Percentiles rank a stretch among this genome's conserved stretches.
phyloP scores from a whole-genome alignment of 2,113 vertebrate genomes.

The Melanerpes formicivorus region DNA sequence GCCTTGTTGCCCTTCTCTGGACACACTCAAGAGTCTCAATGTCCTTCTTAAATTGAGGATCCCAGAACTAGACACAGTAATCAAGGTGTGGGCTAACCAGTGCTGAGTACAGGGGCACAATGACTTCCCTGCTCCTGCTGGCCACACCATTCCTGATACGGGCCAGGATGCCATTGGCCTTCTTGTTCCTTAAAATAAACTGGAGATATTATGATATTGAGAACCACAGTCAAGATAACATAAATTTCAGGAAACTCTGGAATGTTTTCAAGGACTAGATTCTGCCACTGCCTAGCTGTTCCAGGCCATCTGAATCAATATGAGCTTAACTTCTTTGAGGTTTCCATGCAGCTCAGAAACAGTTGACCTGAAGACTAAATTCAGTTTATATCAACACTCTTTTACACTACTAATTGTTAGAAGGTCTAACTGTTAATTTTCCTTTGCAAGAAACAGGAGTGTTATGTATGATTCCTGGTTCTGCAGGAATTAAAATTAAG shows the following conservation, averaged over 20 bases:
- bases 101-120: no score
- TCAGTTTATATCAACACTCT: background rate
- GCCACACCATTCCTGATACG: no score
- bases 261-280: background rate
- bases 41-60: no score
- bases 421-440: background rate
- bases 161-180: no score
- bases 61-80: no score
- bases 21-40: no score
- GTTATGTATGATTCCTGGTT: background rate
- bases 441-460: background rate
- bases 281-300: background rate
- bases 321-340: background rate
- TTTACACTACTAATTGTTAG: background rate
- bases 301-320: background rate
- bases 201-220: rapidly evolving
- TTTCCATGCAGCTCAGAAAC: background rate
- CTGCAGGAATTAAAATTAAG: background rate
- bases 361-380: background rate
- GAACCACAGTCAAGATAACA: background rate
- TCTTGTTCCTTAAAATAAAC: background rate
- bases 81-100: no score
- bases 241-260: background rate
- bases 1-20: no score
- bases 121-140: no score